Conservation (phyloP, 23 tunicate species). For the Aplidium turbinatum region DNA sequence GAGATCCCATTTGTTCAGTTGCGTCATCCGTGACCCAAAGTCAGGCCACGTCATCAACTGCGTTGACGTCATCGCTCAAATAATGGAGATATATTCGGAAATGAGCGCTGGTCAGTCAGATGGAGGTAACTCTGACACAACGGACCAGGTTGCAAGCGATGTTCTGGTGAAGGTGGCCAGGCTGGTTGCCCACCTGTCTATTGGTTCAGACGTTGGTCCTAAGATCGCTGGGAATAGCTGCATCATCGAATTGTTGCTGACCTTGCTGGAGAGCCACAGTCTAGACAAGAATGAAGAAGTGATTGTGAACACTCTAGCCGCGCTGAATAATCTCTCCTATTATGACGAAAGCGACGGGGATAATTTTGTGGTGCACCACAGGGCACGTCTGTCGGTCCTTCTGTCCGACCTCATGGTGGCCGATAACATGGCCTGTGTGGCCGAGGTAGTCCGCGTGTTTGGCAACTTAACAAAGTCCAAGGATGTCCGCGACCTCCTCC, state of each 20-base stretch:
- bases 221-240: slow-evolving; percentile 36
- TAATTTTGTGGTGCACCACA: slow-evolving; percentile 34
- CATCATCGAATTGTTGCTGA: slow-evolving; percentile 23
- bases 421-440: slow-evolving; percentile 67
- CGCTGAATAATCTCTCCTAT: slow-evolving; percentile 79
- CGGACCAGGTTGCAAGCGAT: slow-evolving; percentile 37
- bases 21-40: not conserved
- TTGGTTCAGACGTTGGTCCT: slow-evolving; percentile 54
- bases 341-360: slow-evolving; percentile 17
- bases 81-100: not conserved
- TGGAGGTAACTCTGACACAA: not conserved
- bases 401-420: slow-evolving; percentile 35
- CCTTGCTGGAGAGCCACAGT: slow-evolving; percentile 23
- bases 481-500: slow-evolving; percentile 74
- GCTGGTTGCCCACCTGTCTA: slow-evolving; percentile 77
- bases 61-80: slow-evolving; percentile 8
- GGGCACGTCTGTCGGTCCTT: slow-evolving; percentile 32
- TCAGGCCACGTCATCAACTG: not conserved
- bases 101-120: not conserved
- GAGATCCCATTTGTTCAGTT: slow-evolving; percentile 15
- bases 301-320: slow-evolving; percentile 53
- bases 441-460: slow-evolving; percentile 75
- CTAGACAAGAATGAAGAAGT: slow-evolving; percentile 55
- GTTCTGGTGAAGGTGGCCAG: slow-evolving; percentile 65
- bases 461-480: slow-evolving; percentile 72